Percentiles rank a stretch among this genome's conserved stretches.
Conservation (phyloP, 2,113 vertebrate species). For the Chaenocephalus aceratus region DNA sequence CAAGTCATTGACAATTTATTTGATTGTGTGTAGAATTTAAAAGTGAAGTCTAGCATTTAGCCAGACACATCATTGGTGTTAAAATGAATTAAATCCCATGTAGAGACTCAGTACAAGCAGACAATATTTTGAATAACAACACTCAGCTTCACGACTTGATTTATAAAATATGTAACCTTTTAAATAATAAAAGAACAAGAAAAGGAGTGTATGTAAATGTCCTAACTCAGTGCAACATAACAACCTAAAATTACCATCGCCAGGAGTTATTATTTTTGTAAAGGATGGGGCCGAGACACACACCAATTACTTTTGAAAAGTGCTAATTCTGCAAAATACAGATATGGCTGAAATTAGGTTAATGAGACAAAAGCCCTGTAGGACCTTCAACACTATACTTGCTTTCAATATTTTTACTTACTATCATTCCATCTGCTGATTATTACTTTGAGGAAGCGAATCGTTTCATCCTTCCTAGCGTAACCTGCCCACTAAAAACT, state of each 20-base stretch:
- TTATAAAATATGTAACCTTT: neutral
- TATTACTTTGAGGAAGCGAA: no score
- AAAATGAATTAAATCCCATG: neutral
- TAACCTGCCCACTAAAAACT: no score
- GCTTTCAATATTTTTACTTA: neutral
- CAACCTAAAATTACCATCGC: slow-evolving; percentile 39
- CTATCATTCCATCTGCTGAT: neutral
- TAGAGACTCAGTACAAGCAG: neutral
- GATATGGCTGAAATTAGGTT: slow-evolving; percentile 41
- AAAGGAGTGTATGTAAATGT: neutral
- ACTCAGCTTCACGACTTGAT: neutral
- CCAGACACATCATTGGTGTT: no score
- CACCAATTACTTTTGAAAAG: slow-evolving; percentile 9
- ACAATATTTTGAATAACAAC: neutral
- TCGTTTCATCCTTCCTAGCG: no score
- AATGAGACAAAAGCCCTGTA: slow-evolving; percentile 23
- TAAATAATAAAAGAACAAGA: neutral
- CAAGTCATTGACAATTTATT: no score
- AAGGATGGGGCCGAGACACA: neutral
- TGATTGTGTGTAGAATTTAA: no score
- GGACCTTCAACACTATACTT: slow-evolving; percentile 9
- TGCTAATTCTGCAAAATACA: slow-evolving; percentile 24
- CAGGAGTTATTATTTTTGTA: slow-evolving; percentile 27
- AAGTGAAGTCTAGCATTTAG: no score
- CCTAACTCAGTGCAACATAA: neutral